These are phyloP conservation scores for Diorhabda elongata DNA, from an alignment of 1,140 invertebrate species.

Conservation along the genomic window DNA sequence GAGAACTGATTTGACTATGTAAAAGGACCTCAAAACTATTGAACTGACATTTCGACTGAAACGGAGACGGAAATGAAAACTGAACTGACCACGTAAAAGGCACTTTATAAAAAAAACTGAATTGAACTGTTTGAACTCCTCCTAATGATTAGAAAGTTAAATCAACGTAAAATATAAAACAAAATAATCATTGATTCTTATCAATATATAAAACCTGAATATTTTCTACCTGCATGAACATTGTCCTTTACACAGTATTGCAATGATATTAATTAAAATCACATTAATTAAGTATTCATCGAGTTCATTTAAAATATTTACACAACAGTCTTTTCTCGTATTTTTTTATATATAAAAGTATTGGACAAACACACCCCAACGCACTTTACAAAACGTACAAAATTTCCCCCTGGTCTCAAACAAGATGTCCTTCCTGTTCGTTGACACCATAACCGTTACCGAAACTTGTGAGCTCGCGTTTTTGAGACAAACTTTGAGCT, in stretches of 20 bases:
- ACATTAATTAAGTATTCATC: slow-evolving; percentile 17
- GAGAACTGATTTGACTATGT: too few relatives aligned
- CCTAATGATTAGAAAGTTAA: too few relatives aligned
- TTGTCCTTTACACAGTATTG: background rate
- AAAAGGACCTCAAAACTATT: too few relatives aligned
- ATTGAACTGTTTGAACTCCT: too few relatives aligned
- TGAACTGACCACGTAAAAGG: too few relatives aligned
- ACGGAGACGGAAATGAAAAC: too few relatives aligned
- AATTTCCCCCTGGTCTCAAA: slow-evolving; percentile 45
- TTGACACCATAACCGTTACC: slow-evolving; percentile 46
- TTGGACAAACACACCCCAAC: slow-evolving; percentile 10
- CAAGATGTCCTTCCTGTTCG: slow-evolving; percentile 48
- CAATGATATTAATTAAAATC: slow-evolving; percentile 19
- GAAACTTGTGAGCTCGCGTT: slow-evolving; percentile 45
- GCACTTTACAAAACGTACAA: slow-evolving; percentile 42
- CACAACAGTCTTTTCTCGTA: slow-evolving; percentile 12
- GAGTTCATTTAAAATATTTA: background rate
- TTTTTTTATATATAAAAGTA: slow-evolving; percentile 7
- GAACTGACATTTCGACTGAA: too few relatives aligned
- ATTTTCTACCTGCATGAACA: background rate
- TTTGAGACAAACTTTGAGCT: slow-evolving; percentile 44
- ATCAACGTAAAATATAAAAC: too few relatives aligned
- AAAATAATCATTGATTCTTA: too few relatives aligned
- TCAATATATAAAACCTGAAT: background rate
- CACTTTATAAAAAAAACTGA: too few relatives aligned